Evolutionary conservation across 1,140 invertebrate species (phyloP), one percentile per base, ranked within the genome.

Genomic region (Penaeus chinensis): DNA sequence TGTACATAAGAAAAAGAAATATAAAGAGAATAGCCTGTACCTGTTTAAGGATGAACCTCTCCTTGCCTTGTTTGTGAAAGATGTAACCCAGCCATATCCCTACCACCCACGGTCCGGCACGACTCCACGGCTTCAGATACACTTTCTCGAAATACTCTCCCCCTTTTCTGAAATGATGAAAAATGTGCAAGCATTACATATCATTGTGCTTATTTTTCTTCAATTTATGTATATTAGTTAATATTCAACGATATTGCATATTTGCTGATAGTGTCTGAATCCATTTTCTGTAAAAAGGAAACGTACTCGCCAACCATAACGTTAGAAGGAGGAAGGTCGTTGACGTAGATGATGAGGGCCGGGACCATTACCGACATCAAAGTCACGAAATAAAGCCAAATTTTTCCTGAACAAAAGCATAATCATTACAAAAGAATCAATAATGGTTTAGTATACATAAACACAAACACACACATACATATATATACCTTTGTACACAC

Each of bases 81-180:
- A 84, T 24, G 32, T 84, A 84, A 22, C 82, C 82, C 22, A 84
- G 82, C 66, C 66, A 84, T 37, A 84, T 60, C 18, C 82, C 82
- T 20, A 74, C 82, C 66, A 84, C 27, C 82, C 82, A 84, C 8
- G 82, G 82, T n/a, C 82, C 69, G 22, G 82, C 82, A 61, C 82
- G 82, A 61, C 37, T 60, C 82, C 82, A 84, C 0, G 82, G 82
- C 20, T 22, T 24, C 10, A 61, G 16, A 32, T 84, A 84, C 18
- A 84, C 69, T 60, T 71, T 62, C 4, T 83, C 11, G 5, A 83
- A 27, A 20, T 42, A 83, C 27, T 83, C 65, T 4, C 10, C 42
- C 18, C 65, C 42, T 19, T 69, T 83, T 11, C 66, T 69, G 37
- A n/a, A 65, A 77, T 3, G 37, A 32, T 32, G 2, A 32, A 32